These are phyloP conservation scores for Zingel zingel DNA, from an alignment of 2,113 vertebrate genomes.

Conservation along the genomic window DNA sequence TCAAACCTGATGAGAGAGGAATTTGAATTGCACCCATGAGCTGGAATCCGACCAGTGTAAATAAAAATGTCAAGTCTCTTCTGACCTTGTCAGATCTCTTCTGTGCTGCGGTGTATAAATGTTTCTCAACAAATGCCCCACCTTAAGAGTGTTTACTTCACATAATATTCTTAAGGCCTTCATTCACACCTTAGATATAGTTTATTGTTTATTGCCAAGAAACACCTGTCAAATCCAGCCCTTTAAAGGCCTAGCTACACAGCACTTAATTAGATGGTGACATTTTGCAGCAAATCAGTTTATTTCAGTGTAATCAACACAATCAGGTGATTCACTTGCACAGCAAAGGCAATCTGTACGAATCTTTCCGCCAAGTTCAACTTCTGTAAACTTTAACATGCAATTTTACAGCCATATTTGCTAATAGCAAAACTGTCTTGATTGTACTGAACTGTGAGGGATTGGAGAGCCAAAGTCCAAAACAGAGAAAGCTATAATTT, in stretches of 20 bases:
- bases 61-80: constrained; percentile 21
- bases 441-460: neutral
- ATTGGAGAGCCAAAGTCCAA: neutral
- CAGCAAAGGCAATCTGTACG: too few relatives aligned
- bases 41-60: constrained; percentile 24
- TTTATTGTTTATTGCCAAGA: neutral
- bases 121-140: neutral
- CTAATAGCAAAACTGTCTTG: neutral
- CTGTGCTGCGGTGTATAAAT: neutral
- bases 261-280: neutral
- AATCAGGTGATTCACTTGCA: neutral
- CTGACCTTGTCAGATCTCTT: constrained; percentile 13
- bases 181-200: neutral
- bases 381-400: neutral
- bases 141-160: neutral
- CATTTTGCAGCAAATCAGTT: neutral
- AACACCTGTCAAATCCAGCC: neutral
- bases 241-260: neutral
- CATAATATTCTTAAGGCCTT: neutral
- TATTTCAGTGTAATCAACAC: neutral
- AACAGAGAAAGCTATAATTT: neutral
- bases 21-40: constrained; percentile 27
- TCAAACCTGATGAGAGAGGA: constrained; percentile 34
- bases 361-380: neutral
- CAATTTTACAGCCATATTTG: neutral